Base-by-base conservation (phyloP, 2,888 invertebrate genomes). In the Nezara viridula region DNA sequence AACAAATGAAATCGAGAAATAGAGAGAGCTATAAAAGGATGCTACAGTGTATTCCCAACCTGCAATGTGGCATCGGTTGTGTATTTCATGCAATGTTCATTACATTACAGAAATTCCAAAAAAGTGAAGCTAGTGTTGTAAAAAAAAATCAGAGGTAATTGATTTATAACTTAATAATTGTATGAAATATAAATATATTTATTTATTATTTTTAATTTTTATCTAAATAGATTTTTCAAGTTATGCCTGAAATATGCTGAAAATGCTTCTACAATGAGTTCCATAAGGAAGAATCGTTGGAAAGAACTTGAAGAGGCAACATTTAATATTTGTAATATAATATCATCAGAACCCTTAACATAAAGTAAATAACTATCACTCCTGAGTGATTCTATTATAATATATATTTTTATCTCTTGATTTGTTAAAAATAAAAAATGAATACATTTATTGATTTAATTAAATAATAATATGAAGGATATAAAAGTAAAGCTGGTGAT, bases 251-350 rank as follows among this genome's bases (percentile, higher is more conserved):
- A 73, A 7, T 77, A 88, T 88, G 88, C 50, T 21, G 88, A 88
- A 77, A 88, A 88, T 37, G 77, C 47, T n/a, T 40, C 60, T 0
- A 44, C 77, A 10, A 44, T 88, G 73, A 88, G 73, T 27, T 44
- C 27, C 0, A 32, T 88, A 21, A 77, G 32, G 44, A 88, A 66
- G 37, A 88, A 88, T 32, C 73, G 77, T 24, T 88, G 88, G 88
- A 77, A 88, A 60, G 88, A 88, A 88, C 47, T 88, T n/a, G 32
- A 66, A 47, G 77, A 77, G 37, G 44, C 50, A 50, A 88, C 47
- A 60, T 44, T 49, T 73, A 49, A 44, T 77, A 47, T 77, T 24
- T 73, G 77, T 32, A 49, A 77, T n/a, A 1, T 47, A 37, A 60
- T 86, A 21, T 47, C 27, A 27, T 32, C 10, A 32, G 52, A 86